Conservation (phyloP, 2,797 vertebrate species). For the Coccyzus lansbergi region DNA sequence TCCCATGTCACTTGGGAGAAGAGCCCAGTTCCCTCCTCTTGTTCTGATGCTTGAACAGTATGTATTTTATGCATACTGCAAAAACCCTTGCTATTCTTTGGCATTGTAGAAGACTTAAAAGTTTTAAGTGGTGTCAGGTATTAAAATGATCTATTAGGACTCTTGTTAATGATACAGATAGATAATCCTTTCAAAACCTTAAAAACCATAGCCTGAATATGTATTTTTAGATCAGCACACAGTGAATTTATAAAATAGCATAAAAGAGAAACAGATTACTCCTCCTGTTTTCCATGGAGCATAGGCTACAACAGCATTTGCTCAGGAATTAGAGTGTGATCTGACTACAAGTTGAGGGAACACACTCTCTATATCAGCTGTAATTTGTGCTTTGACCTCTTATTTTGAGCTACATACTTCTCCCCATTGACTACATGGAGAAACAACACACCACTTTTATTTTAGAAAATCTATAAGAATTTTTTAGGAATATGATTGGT, state of each 20-base stretch:
- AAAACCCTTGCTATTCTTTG: not conserved
- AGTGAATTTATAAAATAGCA: not conserved
- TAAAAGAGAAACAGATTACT: not conserved
- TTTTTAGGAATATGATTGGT: not conserved
- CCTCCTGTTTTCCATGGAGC: not conserved
- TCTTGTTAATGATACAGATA: not conserved
- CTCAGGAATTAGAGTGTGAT: not conserved
- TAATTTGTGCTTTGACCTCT: not conserved
- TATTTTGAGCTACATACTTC: not conserved
- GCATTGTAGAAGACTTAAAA: not conserved
- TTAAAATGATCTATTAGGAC: not conserved
- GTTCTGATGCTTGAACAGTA: no score
- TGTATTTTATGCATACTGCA: not conserved
- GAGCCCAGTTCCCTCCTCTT: no score
- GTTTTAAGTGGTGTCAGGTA: not conserved
- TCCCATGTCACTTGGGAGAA: no score
- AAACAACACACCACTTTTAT: not conserved
- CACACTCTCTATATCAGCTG: not conserved
- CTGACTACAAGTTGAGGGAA: not conserved
- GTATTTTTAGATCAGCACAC: not conserved
- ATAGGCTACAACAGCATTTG: not conserved
- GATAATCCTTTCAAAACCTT: not conserved
- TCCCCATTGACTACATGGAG: not conserved
- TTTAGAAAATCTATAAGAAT: not conserved
- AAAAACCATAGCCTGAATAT: not conserved